These are phyloP conservation scores for Xenopus borealis DNA, from an alignment of 2,113 vertebrate genomes.

Conservation along the genomic window DNA sequence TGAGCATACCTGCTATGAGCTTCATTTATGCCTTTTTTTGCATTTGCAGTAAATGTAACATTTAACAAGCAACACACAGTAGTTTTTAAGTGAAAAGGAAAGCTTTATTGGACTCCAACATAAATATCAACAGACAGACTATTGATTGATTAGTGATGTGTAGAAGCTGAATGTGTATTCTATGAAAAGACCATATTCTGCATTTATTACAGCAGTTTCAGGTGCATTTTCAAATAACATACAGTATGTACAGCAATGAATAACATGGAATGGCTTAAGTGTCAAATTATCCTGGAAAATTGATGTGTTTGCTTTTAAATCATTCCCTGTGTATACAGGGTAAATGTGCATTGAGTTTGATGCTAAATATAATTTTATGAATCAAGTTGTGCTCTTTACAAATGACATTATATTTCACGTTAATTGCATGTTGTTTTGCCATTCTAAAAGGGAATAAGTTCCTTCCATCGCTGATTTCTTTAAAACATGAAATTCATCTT, in stretches of 20 bases:
- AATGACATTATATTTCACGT: not conserved
- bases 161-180: too few relatives aligned
- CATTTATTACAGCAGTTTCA: conserved; percentile 30
- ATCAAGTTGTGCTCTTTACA: conserved; percentile 10
- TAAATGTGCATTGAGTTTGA: conserved; percentile 22
- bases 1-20: too few relatives aligned
- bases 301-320: conserved; percentile 30
- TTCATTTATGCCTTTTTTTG: too few relatives aligned
- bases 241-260: conserved; percentile 35
- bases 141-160: too few relatives aligned
- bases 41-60: too few relatives aligned
- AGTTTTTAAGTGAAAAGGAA: not conserved
- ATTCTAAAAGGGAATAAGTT: conserved; percentile 21
- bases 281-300: conserved; percentile 14
- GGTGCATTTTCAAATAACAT: conserved; percentile 27
- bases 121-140: not conserved
- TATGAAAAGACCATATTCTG: not conserved
- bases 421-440: conserved; percentile 15
- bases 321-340: conserved; percentile 28
- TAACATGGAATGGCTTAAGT: conserved; percentile 19
- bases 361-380: conserved; percentile 34
- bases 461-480: not conserved
- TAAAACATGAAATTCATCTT: too few relatives aligned
- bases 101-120: not conserved
- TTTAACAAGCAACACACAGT: too few relatives aligned